phyloP scores from a whole-genome alignment of 64 coral and sea anemone species.

The Porites australiensis region DNA sequence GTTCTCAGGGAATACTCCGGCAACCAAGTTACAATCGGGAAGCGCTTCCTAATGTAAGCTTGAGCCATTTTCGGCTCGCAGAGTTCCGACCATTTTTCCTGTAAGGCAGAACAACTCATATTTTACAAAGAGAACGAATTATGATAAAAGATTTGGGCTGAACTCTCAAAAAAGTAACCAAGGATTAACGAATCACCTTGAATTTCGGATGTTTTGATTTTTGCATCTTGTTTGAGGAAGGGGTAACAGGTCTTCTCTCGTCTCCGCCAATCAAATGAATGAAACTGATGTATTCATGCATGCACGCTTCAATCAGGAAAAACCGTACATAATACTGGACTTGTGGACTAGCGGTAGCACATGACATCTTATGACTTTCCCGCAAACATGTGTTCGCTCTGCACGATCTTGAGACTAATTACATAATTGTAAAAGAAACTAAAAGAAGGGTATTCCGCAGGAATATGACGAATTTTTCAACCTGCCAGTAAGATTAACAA shows the following conservation, averaged over 20 bases:
- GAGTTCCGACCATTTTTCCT: conserved; percentile 82
- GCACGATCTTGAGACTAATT: no score
- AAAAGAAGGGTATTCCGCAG: no score
- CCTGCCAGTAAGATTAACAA: no score
- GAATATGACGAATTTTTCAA: no score
- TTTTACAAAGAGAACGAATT: conserved; percentile 6
- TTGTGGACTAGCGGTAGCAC: neutral
- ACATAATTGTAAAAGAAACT: no score
- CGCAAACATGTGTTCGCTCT: no score
- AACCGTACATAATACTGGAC: neutral
- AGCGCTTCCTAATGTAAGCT: conserved; percentile 65
- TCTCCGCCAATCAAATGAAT: conserved; percentile 20
- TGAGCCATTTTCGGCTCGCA: conserved; percentile 55
- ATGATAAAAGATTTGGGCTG: neutral
- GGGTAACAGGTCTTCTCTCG: neutral
- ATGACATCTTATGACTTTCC: no score
- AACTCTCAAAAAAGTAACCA: neutral
- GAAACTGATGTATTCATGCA: conserved; percentile 20
- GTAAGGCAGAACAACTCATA: conserved; percentile 59
- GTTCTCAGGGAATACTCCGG: conserved; percentile 59
- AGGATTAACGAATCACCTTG: conserved; percentile 21
- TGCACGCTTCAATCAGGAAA: neutral
- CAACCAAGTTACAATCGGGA: conserved; percentile 83
- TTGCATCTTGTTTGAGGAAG: conserved; percentile 24
- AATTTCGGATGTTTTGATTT: conserved; percentile 9